These are phyloP conservation scores for Troides helena DNA, from an alignment of 2,888 invertebrate genomes.

Conservation along the genomic window DNA sequence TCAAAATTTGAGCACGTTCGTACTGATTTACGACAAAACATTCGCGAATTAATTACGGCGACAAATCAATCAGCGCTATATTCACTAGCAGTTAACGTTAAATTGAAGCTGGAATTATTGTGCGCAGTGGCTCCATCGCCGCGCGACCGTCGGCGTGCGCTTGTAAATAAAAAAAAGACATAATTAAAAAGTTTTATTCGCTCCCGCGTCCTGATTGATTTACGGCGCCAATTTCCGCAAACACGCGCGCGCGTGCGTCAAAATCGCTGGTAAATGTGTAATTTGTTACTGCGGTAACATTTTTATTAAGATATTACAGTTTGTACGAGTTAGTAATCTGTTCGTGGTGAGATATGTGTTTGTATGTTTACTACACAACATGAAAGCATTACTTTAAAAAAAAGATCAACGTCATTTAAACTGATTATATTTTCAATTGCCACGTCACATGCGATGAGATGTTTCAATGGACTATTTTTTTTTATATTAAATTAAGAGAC, in stretches of 20 bases:
- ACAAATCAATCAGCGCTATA: conserved; percentile 22
- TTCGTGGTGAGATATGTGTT: no score
- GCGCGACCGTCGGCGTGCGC: conserved; percentile 7
- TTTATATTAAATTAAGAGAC: no score
- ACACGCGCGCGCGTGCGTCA: conserved; percentile 3
- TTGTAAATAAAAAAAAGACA: conserved; percentile 11
- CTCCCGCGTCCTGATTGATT: conserved; percentile 17
- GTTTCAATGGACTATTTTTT: no score
- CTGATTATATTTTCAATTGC: no score
- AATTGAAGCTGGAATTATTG: conserved; percentile 9
- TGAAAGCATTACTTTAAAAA: no score
- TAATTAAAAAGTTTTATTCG: conserved; percentile 21
- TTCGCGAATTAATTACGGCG: conserved; percentile 18
- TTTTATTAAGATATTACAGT: conserved; percentile 7
- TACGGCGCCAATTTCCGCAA: conserved; percentile 23
- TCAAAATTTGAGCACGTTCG: conserved; percentile 9
- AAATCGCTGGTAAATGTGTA: conserved; percentile 13
- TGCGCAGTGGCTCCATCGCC: conserved; percentile 11
- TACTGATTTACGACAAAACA: conserved; percentile 18
- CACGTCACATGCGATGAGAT: no score
- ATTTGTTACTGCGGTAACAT: conserved; percentile 36
- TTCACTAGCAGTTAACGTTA: conserved; percentile 20
- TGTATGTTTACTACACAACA: no score
- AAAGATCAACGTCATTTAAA: no score
- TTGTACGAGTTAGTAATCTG: not conserved